A percentile compares a stretch with the other conserved stretches of the same genome.
Conservation (phyloP, 2,888 invertebrate species). For the Oeneis ivallda region DNA sequence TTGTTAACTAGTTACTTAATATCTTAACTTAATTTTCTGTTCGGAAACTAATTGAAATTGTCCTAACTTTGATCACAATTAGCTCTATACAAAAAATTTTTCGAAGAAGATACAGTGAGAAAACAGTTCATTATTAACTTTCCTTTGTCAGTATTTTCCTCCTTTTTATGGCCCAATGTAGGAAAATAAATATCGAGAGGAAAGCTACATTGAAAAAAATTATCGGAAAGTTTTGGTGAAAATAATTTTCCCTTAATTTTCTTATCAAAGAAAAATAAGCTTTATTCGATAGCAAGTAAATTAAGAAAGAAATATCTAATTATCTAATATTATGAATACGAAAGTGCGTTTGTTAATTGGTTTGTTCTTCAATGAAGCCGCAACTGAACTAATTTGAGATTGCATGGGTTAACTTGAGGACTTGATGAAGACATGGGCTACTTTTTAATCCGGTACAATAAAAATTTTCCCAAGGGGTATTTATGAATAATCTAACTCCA, state of each 20-base stretch:
- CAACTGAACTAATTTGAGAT: no score
- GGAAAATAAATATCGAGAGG: background rate
- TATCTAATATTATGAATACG: no score
- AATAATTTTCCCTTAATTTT: slow-evolving; percentile 1
- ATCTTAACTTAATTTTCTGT: background rate
- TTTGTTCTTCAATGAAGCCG: no score
- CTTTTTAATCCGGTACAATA: no score
- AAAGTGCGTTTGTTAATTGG: no score
- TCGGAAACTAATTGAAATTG: slow-evolving; percentile 7
- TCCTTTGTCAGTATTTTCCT: slow-evolving; percentile 6
- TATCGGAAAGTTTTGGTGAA: slow-evolving; percentile 4
- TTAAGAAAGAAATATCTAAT: no score
- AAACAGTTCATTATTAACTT: slow-evolving; percentile 12
- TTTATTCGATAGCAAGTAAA: no score
- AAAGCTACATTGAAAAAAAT: background rate
- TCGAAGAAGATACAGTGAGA: slow-evolving; percentile 8
- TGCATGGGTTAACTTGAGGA: no score
- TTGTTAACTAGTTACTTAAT: background rate
- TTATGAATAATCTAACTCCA: no score
- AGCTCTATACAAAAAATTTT: slow-evolving; percentile 14
- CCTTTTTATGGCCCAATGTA: background rate
- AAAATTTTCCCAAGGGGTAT: no score
- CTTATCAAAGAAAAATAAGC: no score
- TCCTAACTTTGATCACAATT: slow-evolving; percentile 6
- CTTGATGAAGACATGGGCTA: no score